Evolutionary conservation across 2,888 invertebrate species (phyloP).

Genomic region (Lasioglossum leucozonium): DNA sequence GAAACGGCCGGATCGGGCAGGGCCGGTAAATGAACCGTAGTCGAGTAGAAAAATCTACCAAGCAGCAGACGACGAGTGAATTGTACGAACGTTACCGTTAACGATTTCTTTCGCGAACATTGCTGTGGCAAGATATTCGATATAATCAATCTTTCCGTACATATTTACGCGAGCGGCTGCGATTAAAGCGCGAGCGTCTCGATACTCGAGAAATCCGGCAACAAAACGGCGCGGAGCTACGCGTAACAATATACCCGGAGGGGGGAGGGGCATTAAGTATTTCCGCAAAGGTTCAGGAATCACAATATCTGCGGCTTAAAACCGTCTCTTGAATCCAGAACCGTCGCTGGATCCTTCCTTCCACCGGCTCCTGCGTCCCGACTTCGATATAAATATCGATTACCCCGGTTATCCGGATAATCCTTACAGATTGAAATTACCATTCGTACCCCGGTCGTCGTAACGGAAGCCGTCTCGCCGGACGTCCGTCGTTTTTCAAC

Average conservation of each 20-base stretch:
- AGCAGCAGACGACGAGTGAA: background rate
- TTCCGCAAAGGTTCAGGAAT: conserved; percentile 61
- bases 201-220: conserved; percentile 33
- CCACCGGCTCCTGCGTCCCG: conserved; percentile 22
- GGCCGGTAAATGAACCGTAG: conserved; percentile 32
- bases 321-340: conserved; percentile 52
- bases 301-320: conserved; percentile 71
- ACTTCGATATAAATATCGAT: conserved; percentile 80
- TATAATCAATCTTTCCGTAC: background rate
- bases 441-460: conserved; percentile 60
- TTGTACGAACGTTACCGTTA: background rate
- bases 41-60: background rate
- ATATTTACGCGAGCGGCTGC: background rate
- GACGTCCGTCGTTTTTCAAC: conserved; percentile 40
- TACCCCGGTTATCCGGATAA: conserved; percentile 80
- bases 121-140: background rate
- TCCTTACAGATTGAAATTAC: conserved; percentile 81
- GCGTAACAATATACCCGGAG: conserved; percentile 49
- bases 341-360: conserved; percentile 50
- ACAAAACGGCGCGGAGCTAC: conserved; percentile 10
- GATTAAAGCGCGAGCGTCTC: conserved; percentile 24
- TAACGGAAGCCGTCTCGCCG: conserved; percentile 49
- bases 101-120: background rate
- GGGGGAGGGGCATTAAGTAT: conserved; percentile 45
- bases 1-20: conserved; percentile 20